phyloP scores from a whole-genome alignment of 2,888 invertebrate species.

The Cryptocephalus moraei region DNA sequence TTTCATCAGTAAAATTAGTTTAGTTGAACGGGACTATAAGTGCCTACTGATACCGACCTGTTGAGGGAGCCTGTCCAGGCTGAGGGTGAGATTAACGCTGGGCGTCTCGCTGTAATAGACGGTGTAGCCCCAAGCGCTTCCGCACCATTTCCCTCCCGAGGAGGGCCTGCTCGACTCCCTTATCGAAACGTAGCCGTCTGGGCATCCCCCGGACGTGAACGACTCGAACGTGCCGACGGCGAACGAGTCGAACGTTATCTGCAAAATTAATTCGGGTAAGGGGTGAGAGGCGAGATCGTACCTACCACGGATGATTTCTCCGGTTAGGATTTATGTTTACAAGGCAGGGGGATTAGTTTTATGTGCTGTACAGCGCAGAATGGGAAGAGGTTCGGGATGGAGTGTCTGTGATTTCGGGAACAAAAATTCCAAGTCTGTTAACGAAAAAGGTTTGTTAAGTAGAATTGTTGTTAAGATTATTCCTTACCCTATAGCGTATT shows the following conservation, averaged over 20 bases:
- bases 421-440: no score
- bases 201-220: conserved; percentile 67
- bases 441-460: no score
- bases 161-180: conserved; percentile 60
- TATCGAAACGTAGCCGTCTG: conserved; percentile 73
- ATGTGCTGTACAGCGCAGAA: no score
- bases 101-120: conserved; percentile 77
- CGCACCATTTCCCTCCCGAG: conserved; percentile 73
- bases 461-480: no score
- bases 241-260: conserved; percentile 77
- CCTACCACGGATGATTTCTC: no score
- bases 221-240: conserved; percentile 72
- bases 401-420: no score
- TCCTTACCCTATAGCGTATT: no score
- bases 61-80: conserved; percentile 59
- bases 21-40: not conserved
- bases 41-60: conserved; percentile 45
- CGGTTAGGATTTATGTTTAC: no score
- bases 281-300: no score
- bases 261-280: conserved; percentile 26
- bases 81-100: conserved; percentile 66
- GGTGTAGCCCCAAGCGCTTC: conserved; percentile 74
- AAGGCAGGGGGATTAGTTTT: no score
- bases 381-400: no score
- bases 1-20: no score